These are phyloP conservation scores for Asobara japonica DNA, from an alignment of 1,140 invertebrate species.

Conservation along the genomic window DNA sequence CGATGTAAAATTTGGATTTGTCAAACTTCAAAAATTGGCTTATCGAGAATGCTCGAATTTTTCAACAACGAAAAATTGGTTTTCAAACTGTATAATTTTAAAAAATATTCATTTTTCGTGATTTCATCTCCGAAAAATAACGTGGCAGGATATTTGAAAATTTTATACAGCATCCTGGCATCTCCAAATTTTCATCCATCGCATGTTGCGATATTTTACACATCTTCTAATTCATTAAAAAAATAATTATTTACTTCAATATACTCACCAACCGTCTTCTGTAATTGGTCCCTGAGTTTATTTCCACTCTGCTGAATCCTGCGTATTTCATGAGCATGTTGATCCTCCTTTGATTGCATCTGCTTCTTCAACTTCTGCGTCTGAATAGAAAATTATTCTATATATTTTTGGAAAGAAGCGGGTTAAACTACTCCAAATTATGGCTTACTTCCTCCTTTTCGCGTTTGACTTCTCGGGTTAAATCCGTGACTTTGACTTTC, in stretches of 20 bases:
- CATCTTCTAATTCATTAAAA: neutral
- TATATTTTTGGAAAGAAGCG: slow-evolving; percentile 5
- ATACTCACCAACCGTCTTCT: slow-evolving; percentile 43
- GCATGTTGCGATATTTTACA: no score
- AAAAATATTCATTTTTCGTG: no score
- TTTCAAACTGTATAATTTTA: no score
- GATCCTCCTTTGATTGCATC: slow-evolving; percentile 45
- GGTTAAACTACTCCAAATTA: neutral
- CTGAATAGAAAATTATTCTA: slow-evolving; percentile 29
- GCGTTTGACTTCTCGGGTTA: slow-evolving; percentile 40
- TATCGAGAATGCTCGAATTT: no score
- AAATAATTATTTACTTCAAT: neutral
- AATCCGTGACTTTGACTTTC: slow-evolving; percentile 35
- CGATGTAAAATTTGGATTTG: no score
- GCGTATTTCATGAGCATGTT: slow-evolving; percentile 47
- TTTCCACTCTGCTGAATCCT: slow-evolving; percentile 41
- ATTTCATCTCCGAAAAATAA: no score
- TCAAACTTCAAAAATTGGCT: no score
- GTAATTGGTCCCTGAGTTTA: slow-evolving; percentile 46
- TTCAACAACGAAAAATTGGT: no score
- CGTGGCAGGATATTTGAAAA: no score
- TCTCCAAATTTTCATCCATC: no score
- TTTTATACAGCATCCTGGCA: no score
- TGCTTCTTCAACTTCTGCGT: slow-evolving; percentile 46
- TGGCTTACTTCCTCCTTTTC: slow-evolving; percentile 45